A percentile compares a stretch with the other conserved stretches of the same genome.
phyloP scores from a whole-genome alignment of 2,797 vertebrate genomes.

The Gymnothorax javanicus region DNA sequence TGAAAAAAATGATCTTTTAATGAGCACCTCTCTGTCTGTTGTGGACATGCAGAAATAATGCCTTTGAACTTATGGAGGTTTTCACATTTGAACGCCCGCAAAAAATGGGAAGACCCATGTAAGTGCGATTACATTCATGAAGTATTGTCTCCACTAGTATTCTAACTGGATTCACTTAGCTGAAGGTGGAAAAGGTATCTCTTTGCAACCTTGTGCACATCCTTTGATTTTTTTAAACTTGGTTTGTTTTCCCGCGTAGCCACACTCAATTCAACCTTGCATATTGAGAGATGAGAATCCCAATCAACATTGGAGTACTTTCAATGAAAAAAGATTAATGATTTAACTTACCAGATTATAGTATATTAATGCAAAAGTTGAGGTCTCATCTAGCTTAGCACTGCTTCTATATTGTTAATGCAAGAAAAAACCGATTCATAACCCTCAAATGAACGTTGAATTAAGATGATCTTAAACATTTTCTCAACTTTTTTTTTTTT shows the following conservation, averaged over 20 bases:
- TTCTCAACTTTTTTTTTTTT: background rate
- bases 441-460: background rate
- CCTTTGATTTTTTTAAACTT: background rate
- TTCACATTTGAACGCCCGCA: background rate
- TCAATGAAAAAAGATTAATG: background rate
- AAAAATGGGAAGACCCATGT: background rate
- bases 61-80: background rate
- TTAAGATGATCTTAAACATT: background rate
- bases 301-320: background rate
- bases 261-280: background rate
- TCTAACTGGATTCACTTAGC: conserved; percentile 10
- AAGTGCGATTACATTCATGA: background rate
- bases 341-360: background rate
- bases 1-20: background rate
- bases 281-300: background rate
- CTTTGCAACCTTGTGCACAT: background rate
- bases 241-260: background rate
- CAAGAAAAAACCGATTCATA: background rate
- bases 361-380: background rate
- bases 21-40: background rate
- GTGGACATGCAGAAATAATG: background rate
- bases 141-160: background rate
- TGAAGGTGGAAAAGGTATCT: conserved; percentile 11
- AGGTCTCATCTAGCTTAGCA: background rate
- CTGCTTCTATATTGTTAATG: background rate